A percentile compares a stretch with the other conserved stretches of the same genome.
phyloP scores from a whole-genome alignment of 2,888 invertebrate species.

The Eledone cirrhosa region DNA sequence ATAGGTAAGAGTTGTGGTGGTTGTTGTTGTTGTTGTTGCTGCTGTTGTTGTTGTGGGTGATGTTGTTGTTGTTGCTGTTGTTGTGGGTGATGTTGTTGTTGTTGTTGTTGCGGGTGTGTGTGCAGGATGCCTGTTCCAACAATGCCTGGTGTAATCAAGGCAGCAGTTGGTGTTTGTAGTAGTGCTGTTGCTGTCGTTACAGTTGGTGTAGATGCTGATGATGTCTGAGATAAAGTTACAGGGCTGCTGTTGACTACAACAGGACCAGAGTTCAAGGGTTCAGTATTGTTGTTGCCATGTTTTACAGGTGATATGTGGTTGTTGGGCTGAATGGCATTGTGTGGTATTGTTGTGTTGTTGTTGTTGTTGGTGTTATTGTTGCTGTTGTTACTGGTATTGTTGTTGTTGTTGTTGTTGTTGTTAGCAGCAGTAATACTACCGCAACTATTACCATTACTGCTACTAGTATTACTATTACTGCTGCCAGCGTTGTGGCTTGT shows the following conservation, averaged over 20 bases:
- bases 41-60: no score
- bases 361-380: not conserved
- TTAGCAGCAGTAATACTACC: not conserved
- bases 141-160: not conserved
- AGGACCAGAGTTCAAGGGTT: not conserved
- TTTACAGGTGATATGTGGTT: not conserved
- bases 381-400: not conserved
- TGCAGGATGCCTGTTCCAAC: not conserved
- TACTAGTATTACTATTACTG: constrained; percentile 4
- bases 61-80: no score
- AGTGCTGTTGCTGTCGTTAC: not conserved
- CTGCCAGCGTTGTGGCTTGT: not conserved
- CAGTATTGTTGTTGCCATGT: not conserved
- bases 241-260: not conserved
- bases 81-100: no score
- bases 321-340: not conserved
- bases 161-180: not conserved
- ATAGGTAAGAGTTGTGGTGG: no score
- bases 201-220: not conserved
- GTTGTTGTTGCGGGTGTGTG: not conserved
- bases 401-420: not conserved
- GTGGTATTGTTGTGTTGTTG: not conserved
- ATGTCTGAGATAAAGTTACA: not conserved
- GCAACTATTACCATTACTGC: not conserved
- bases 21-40: no score